Conservation (phyloP, 2,797 vertebrate species). For the Urocyon cinereoargenteus region DNA sequence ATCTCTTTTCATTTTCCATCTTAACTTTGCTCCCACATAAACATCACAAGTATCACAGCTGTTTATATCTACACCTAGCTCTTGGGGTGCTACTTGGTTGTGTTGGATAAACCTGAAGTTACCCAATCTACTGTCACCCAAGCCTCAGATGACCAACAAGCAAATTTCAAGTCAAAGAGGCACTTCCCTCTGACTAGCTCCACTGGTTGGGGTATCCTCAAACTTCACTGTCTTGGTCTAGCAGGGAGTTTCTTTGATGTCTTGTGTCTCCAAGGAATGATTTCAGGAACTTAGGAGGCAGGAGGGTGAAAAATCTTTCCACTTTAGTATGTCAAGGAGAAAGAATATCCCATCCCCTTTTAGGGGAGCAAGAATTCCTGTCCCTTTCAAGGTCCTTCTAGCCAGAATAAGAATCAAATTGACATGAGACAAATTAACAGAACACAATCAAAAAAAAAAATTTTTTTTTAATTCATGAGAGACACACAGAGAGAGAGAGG, state of each 20-base stretch:
- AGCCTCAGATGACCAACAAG: neutral
- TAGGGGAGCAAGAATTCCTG: neutral
- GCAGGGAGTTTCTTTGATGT: neutral
- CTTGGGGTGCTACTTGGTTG: neutral
- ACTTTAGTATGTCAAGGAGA: neutral
- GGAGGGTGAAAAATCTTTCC: neutral
- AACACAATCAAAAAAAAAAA: neutral
- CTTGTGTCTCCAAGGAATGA: neutral
- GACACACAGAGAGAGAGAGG: no score
- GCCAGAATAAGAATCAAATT: neutral
- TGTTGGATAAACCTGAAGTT: neutral
- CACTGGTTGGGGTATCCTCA: neutral
- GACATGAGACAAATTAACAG: neutral
- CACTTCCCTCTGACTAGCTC: neutral
- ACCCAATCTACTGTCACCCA: neutral
- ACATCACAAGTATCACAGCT: neutral
- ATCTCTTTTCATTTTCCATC: neutral
- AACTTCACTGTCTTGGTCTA: neutral
- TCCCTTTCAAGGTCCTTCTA: neutral
- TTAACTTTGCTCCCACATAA: neutral
- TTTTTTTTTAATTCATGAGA: no score
- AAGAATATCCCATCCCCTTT: neutral
- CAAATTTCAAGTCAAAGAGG: neutral
- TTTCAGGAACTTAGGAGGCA: neutral
- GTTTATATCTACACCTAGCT: neutral